Base-by-base conservation (phyloP, 2,888 invertebrate genomes). In the Hirtodrosophila duncani region DNA sequence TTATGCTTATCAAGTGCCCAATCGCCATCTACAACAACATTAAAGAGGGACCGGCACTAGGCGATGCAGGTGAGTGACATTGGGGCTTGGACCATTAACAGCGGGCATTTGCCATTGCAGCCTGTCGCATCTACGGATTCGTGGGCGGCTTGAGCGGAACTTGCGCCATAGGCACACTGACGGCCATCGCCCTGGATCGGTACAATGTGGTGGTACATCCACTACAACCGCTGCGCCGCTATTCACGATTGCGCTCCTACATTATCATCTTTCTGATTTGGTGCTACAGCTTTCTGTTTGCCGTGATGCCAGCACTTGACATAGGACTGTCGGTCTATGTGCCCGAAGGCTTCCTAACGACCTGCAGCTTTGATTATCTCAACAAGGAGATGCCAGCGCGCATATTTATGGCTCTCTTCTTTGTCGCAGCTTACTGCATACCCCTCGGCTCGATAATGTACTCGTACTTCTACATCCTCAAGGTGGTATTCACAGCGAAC, bases 321-420 rank as follows among this genome's bases (percentile, higher is more conserved):
- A 88, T 93, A 29, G 93, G 93, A 5, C 89, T 93, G 65, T 92
- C 92, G 13, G 89, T 88, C 21, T 96, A 95, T 87, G 92, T 94
- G 9, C 94, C 95, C 3, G 95, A 95, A 84, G 95, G 94, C 1
- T 94, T 91, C 81, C 89, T 95, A 51, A 94, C 94, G 11, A 93
- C 93, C 71, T 96, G 95, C 86, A 93, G 94, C 77, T 95, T 94
- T 83, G 95, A 95, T 85, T 96, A 95, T 80, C 88, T 95, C 34
- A 91, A 93, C 1, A 89, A 90, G n/a, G 89, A 91, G 42, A 75
- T 86, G 0, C 82, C 84, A 0, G 91, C 90, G 1, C 89, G 90
- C 37, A 88, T 89, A 51, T 95, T 93, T 82, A 93, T 94, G 80
- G 89, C 94, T 64, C 84, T 90, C 3, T 93, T 93, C 83, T 94